Base-by-base conservation (phyloP, 2,113 vertebrate genomes). In the Phylloscopus whistleri region DNA sequence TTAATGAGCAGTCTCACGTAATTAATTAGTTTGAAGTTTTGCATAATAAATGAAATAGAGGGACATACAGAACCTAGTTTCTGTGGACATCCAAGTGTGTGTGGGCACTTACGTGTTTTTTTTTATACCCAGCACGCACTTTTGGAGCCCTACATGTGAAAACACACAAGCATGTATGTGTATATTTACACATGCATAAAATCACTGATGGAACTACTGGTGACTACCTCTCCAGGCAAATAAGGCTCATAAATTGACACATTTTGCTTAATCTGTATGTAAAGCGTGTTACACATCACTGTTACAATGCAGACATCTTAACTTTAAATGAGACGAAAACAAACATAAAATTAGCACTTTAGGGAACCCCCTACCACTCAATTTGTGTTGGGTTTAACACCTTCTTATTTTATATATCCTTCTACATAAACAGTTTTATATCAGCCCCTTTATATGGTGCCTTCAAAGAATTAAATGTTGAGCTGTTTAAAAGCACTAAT, bases 271-370 rank as follows among this genome's bases (percentile, higher is more conserved):
- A 97, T 97, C 95, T 97, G 92, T 95, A 97, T 95, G 91, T 97
- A 92, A 82, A 82, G 63, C 88, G 9, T 96, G 90, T 87, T 97
- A 87, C 82, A 95, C 75, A 91, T 95, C 96, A 67, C 84, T 93
- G 83, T 95, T 93, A 59, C 74, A 96, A 97, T 91, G 96, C 91
- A 93, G 94, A 66, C 96, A 97, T 98, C 97, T 98, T 97, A 97
- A 97, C 95, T 97, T 98, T 96, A 97, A 98, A 97, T 92, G 96
- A 98, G 93, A 97, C 1, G 62, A 97, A 97, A 98, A 97, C 95
- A 98, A 97, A 98, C 97, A 98, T 97, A 98, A 98, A 98, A 98
- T 98, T 98, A 97, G 90, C 97, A 96, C 97, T 97, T 93, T 94
- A 94, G 96, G 94, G 93, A 97, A 96, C 95, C 93, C 94, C 93